phyloP scores from a whole-genome alignment of 2,888 invertebrate genomes.

The Drosophila nigricruria region DNA sequence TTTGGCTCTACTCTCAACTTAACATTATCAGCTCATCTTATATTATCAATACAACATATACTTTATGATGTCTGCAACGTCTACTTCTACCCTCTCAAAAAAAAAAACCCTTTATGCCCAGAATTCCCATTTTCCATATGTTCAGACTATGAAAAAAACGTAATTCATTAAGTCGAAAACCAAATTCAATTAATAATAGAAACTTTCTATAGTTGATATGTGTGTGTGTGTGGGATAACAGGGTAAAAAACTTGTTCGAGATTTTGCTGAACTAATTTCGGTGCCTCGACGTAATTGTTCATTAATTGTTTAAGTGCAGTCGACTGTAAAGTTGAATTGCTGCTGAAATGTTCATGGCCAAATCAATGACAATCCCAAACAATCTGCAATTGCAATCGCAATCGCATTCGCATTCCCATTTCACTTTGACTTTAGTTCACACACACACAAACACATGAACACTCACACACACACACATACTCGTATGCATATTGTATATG shows the following conservation, averaged over 20 bases:
- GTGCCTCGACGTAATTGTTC: conserved; percentile 30
- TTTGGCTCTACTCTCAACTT: neutral
- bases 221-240: neutral
- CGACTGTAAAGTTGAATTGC: conserved; percentile 32
- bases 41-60: neutral
- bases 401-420: conserved; percentile 40
- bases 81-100: neutral
- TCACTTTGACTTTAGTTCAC: conserved; percentile 63
- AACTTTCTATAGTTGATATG: neutral
- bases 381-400: conserved; percentile 49
- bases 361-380: conserved; percentile 63
- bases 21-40: neutral
- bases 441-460: neutral
- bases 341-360: conserved; percentile 57
- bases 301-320: conserved; percentile 59
- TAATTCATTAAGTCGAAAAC: neutral
- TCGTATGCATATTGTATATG: conserved; percentile 39
- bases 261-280: conserved; percentile 3
- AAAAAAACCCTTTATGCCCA: too few species aligned
- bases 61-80: neutral
- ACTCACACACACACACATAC: neutral
- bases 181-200: conserved; percentile 1
- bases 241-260: neutral
- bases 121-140: neutral
- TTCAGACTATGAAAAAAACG: neutral